A percentile compares a stretch with the other conserved stretches of the same genome.
phyloP scores from a whole-genome alignment of 2,888 invertebrate species.

The Drosophila formosana region DNA sequence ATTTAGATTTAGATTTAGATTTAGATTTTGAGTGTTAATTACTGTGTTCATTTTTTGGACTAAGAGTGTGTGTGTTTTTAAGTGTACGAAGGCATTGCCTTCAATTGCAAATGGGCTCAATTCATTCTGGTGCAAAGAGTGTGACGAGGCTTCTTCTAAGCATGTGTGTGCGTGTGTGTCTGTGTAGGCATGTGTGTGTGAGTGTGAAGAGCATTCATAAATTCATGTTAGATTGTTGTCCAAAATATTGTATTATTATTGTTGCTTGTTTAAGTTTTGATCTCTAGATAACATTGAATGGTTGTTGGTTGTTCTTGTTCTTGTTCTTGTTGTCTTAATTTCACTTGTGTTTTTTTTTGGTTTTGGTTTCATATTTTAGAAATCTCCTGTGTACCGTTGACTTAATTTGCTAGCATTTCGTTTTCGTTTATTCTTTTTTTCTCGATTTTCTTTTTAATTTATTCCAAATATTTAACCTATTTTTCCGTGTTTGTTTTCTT shows the following conservation, averaged over 20 bases:
- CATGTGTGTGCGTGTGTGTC: constrained; percentile 5
- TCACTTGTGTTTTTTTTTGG: background rate
- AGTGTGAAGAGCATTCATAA: constrained; percentile 40
- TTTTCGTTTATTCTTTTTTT: constrained; percentile 4
- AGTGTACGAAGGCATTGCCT: constrained; percentile 11
- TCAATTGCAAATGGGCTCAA: background rate
- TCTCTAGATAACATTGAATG: constrained; percentile 43
- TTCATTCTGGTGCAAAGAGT: constrained; percentile 13
- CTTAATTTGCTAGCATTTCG: constrained; percentile 38
- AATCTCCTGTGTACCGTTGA: constrained; percentile 60
- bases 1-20: constrained; percentile 1
- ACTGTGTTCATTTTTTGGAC: constrained; percentile 19
- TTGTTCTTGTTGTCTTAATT: background rate
- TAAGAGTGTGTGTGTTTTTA: constrained; percentile 13
- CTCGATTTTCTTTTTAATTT: constrained; percentile 25
- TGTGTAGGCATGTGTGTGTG: background rate
- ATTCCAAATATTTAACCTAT: constrained; percentile 47
- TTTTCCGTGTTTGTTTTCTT: constrained; percentile 4
- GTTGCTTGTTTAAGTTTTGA: constrained; percentile 36
- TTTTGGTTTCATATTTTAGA: constrained; percentile 25
- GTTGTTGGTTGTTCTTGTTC: constrained; percentile 6
- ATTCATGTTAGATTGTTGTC: constrained; percentile 40
- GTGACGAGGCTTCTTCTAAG: constrained; percentile 12
- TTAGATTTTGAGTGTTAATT: constrained; percentile 39
- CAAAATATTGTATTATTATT: constrained; percentile 36